Evolutionary conservation across 1,140 invertebrate genomes (phyloP).

Genomic region (Drosophila nigrodunni): DNA sequence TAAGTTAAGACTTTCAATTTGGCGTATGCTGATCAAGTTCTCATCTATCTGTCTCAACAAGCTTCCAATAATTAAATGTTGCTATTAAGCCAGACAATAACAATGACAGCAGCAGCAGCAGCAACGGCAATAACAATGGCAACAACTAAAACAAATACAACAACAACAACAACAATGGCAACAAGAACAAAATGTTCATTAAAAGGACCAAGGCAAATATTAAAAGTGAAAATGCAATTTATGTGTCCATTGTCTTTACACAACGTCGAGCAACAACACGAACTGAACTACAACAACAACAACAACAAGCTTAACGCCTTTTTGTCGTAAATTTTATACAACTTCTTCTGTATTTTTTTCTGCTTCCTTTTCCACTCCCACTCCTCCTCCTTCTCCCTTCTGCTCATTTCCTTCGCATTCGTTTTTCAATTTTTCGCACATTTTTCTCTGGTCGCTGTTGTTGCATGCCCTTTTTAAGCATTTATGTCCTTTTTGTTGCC

Average conservation of each 20-base stretch:
- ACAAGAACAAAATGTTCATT: conserved; percentile 54
- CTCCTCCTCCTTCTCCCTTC: not conserved
- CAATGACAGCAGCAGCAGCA: conserved; percentile 8
- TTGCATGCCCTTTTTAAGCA: conserved; percentile 76
- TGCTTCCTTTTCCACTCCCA: not conserved
- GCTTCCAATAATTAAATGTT: conserved; percentile 52
- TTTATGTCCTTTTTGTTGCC: conserved; percentile 79
- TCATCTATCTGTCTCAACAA: conserved; percentile 17
- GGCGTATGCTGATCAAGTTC: conserved; percentile 36
- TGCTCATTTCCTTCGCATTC: conserved; percentile 43
- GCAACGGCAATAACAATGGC: conserved; percentile 20
- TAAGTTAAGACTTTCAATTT: conserved; percentile 25
- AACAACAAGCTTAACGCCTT: conserved; percentile 76
- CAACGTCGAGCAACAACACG: conserved; percentile 25
- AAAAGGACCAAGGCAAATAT: conserved; percentile 64
- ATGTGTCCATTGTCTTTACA: conserved; percentile 73
- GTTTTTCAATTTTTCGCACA: conserved; percentile 73
- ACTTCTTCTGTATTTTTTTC: conserved; percentile 37
- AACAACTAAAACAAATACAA: conserved; percentile 21
- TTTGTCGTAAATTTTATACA: conserved; percentile 77
- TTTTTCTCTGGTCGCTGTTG: conserved; percentile 56
- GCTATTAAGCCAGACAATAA: conserved; percentile 35
- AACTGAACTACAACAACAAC: conserved; percentile 24
- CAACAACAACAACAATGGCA: conserved; percentile 5
- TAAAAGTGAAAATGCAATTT: conserved; percentile 82